These are phyloP conservation scores for Alaudala cheleensis DNA, from an alignment of 2,113 vertebrate genomes.

Conservation along the genomic window DNA sequence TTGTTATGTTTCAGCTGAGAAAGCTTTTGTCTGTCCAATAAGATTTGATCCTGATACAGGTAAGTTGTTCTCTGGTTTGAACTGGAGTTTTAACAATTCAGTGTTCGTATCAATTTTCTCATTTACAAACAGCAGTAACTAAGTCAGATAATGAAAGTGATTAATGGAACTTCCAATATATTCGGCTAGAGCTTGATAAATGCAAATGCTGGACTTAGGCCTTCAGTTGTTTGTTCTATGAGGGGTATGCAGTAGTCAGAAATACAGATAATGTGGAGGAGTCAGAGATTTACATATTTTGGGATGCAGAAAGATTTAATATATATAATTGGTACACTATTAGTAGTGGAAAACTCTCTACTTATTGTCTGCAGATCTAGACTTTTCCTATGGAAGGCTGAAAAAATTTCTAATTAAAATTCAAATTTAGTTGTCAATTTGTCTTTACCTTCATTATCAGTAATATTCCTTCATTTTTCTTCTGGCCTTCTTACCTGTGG, in stretches of 20 bases:
- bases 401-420: background rate
- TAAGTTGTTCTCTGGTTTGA: background rate
- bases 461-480: background rate
- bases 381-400: background rate
- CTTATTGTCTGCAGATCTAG: background rate
- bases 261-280: background rate
- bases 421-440: background rate
- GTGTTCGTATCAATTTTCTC: background rate
- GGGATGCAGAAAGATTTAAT: background rate
- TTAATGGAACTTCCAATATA: background rate
- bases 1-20: background rate
- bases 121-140: background rate
- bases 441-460: background rate
- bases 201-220: background rate
- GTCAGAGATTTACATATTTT: background rate
- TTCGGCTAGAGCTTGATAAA: background rate
- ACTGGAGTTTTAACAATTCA: background rate
- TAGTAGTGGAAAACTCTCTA: background rate
- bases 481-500: background rate
- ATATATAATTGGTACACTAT: background rate
- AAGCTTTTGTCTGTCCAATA: background rate
- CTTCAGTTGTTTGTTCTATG: background rate
- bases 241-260: background rate
- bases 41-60: background rate
- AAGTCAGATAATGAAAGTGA: background rate